phyloP scores from a whole-genome alignment of 2,797 vertebrate species.

The Notolepis coatsorum region DNA sequence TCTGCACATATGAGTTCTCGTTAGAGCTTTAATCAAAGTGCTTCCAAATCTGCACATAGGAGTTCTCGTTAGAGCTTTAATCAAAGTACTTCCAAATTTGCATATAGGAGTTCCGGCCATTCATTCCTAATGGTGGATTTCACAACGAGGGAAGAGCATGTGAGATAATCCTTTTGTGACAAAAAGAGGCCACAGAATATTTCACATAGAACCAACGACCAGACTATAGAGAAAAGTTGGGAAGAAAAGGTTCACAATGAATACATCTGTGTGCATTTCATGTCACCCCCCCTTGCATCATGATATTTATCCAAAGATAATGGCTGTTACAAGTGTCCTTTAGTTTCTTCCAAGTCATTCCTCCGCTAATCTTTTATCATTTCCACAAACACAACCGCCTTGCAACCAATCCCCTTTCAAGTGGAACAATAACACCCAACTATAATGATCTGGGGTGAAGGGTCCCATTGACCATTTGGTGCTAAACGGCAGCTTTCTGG shows the following conservation, averaged over 20 bases:
- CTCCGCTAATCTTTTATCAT: slow-evolving; percentile 49
- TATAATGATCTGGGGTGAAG: neutral
- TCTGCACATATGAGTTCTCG: slow-evolving; percentile 81
- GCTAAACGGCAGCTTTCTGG: slow-evolving; percentile 50
- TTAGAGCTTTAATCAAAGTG: slow-evolving; percentile 85
- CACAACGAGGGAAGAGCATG: slow-evolving; percentile 65
- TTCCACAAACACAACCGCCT: slow-evolving; percentile 57
- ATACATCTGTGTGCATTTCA: slow-evolving; percentile 54
- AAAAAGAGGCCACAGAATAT: slow-evolving; percentile 57
- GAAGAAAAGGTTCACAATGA: slow-evolving; percentile 61
- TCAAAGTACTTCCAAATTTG: slow-evolving; percentile 81
- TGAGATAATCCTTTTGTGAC: slow-evolving; percentile 50
- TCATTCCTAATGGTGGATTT: slow-evolving; percentile 79
- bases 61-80: slow-evolving; percentile 84
- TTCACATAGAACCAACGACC: slow-evolving; percentile 55
- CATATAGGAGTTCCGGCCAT: slow-evolving; percentile 71
- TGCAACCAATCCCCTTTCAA: slow-evolving; percentile 47
- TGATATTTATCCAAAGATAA: slow-evolving; percentile 56
- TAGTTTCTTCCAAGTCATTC: slow-evolving; percentile 43
- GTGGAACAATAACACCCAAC: slow-evolving; percentile 42
- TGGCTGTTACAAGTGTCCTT: slow-evolving; percentile 40
- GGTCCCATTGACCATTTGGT: slow-evolving; percentile 51
- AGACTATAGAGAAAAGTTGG: slow-evolving; percentile 42
- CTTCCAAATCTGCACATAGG: slow-evolving; percentile 77
- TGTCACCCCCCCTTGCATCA: slow-evolving; percentile 33